Evolutionary conservation across 2,888 invertebrate species (phyloP).

Genomic region (Bugula neritina): DNA sequence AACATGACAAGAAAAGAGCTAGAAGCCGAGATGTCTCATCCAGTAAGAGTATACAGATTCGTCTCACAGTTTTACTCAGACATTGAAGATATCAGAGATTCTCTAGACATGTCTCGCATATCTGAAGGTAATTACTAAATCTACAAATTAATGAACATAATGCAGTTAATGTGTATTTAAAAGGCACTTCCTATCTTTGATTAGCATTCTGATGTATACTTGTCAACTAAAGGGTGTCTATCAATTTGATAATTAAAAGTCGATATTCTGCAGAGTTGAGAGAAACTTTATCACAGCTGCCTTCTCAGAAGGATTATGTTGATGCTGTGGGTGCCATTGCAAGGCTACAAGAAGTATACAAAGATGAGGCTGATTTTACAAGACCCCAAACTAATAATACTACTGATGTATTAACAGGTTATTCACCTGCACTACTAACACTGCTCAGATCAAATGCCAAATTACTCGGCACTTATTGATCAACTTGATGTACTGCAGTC

Average conservation of each 20-base stretch:
- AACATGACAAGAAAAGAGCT: not conserved
- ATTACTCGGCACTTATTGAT: not conserved
- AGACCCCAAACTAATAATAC: not conserved
- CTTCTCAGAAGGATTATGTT: conserved; percentile 1
- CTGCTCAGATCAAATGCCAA: too few relatives aligned
- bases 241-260: too few relatives aligned
- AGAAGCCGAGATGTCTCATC: conserved; percentile 16
- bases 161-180: too few relatives aligned
- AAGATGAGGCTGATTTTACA: conserved; percentile 8
- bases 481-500: too few relatives aligned
- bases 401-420: conserved; percentile 8
- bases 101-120: not conserved
- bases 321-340: not conserved
- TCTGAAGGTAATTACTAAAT: not conserved
- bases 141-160: too few relatives aligned
- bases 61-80: not conserved
- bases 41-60: conserved; percentile 3
- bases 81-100: not conserved
- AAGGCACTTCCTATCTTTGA: too few relatives aligned
- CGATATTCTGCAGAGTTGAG: conserved; percentile 12
- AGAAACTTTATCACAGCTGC: not conserved
- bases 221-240: too few relatives aligned
- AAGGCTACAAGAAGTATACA: conserved; percentile 17
- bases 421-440: not conserved
- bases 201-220: too few relatives aligned